Evolutionary conservation across 2,888 invertebrate genomes (phyloP).

Genomic region (Deilephila porcellus): DNA sequence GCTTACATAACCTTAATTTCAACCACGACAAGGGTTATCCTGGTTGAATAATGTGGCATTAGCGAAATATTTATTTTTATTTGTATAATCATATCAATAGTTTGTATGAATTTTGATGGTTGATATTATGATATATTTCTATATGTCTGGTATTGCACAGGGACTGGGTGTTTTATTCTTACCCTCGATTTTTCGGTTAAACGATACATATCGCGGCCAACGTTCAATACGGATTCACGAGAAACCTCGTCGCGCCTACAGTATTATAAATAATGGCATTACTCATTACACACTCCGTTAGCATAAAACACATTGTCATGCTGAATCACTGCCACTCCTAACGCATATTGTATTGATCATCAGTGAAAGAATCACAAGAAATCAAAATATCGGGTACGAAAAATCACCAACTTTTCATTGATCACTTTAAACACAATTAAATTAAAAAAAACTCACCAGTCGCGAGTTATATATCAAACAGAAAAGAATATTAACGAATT

Average conservation of each 20-base stretch:
- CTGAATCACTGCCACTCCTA: conserved; percentile 31
- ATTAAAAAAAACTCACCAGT: neutral
- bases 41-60: neutral
- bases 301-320: conserved; percentile 50
- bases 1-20: neutral
- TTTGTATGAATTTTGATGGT: neutral
- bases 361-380: neutral
- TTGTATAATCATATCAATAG: neutral
- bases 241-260: conserved; percentile 8
- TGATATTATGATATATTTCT: neutral
- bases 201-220: conserved; percentile 16
- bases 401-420: neutral
- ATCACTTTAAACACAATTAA: conserved; percentile 1
- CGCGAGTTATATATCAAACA: neutral
- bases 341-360: neutral
- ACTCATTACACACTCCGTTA: conserved; percentile 41
- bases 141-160: neutral
- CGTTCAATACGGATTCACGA: conserved; percentile 17
- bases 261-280: conserved; percentile 47
- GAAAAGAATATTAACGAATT: neutral
- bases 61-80: neutral
- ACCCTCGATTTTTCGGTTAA: conserved; percentile 8
- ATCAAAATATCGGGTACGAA: neutral
- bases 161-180: neutral
- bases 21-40: neutral